Percentiles rank a stretch among this genome's conserved stretches.
Conservation (phyloP, 2,888 invertebrate species). For the Drosophila fungiperda region DNA sequence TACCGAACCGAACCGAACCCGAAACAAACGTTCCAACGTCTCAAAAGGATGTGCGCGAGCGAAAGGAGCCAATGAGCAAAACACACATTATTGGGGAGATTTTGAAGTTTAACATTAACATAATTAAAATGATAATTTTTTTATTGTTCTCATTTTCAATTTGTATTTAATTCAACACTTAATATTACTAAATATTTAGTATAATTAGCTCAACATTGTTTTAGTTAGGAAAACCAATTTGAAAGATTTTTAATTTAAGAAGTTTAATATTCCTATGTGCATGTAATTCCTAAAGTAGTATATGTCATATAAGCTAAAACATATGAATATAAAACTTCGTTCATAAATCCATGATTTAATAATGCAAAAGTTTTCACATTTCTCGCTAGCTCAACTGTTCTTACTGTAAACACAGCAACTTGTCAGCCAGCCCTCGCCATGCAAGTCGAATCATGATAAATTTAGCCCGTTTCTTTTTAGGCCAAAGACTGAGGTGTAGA, state of each 20-base stretch:
- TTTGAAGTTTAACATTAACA: background rate
- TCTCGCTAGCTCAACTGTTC: background rate
- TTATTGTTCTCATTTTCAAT: background rate
- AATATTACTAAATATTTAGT: no score
- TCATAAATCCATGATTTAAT: background rate
- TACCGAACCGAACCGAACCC: conserved; percentile 5
- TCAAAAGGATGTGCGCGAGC: conserved; percentile 17
- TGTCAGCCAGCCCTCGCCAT: conserved; percentile 11
- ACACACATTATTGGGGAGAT: conserved; percentile 4
- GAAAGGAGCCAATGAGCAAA: conserved; percentile 4
- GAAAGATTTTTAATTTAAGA: no score
- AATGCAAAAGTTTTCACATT: background rate
- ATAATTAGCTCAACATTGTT: no score
- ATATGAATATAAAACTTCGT: background rate
- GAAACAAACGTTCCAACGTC: conserved; percentile 3
- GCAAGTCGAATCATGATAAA: background rate
- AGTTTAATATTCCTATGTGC: no score
- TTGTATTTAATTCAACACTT: background rate
- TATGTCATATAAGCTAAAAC: background rate
- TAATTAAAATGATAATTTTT: background rate
- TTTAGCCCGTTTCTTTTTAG: background rate
- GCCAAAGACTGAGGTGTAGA: conserved; percentile 7
- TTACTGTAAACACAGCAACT: background rate
- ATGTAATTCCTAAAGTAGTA: no score
- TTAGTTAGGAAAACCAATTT: no score